These are phyloP conservation scores for Lepidocyrtinus sp. DNA, from an alignment of 2,888 invertebrate genomes.

Conservation along the genomic window DNA sequence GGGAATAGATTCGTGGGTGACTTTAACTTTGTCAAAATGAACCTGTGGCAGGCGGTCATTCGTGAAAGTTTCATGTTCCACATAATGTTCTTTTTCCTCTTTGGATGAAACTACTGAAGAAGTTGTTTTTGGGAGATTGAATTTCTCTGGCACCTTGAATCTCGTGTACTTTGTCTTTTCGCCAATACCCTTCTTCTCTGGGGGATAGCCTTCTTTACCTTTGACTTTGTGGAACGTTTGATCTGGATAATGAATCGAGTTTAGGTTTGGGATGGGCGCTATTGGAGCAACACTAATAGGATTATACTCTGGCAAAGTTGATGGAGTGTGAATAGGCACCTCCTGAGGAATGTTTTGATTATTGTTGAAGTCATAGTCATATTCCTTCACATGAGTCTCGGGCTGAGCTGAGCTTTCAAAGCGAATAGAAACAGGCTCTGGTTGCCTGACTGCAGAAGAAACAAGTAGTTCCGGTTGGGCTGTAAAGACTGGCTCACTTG, in stretches of 20 bases:
- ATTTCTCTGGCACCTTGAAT: slow-evolving; percentile 44
- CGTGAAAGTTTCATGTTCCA: too few species aligned
- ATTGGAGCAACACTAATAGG: background rate
- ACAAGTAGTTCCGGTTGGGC: too few species aligned
- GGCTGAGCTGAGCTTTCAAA: too few species aligned
- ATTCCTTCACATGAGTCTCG: background rate
- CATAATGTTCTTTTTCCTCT: background rate
- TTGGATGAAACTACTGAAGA: background rate
- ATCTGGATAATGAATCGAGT: background rate
- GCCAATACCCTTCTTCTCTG: background rate
- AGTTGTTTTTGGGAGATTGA: slow-evolving; percentile 17
- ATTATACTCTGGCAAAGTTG: too few species aligned
- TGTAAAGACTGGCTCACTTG: too few species aligned
- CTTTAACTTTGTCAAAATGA: background rate
- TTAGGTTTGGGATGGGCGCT: background rate
- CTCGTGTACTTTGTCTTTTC: slow-evolving; percentile 25
- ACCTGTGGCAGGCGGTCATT: background rate
- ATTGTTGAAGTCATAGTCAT: background rate
- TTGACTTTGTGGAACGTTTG: background rate
- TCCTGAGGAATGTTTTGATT: background rate
- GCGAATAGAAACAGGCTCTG: background rate
- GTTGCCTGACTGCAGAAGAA: background rate
- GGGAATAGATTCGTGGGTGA: too few species aligned
- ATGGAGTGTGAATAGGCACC: background rate
- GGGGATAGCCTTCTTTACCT: background rate